A percentile compares a stretch with the other conserved stretches of the same genome.
Evolutionary conservation across 1,140 invertebrate genomes (phyloP).

Genomic region (Medauroidea extradentata): DNA sequence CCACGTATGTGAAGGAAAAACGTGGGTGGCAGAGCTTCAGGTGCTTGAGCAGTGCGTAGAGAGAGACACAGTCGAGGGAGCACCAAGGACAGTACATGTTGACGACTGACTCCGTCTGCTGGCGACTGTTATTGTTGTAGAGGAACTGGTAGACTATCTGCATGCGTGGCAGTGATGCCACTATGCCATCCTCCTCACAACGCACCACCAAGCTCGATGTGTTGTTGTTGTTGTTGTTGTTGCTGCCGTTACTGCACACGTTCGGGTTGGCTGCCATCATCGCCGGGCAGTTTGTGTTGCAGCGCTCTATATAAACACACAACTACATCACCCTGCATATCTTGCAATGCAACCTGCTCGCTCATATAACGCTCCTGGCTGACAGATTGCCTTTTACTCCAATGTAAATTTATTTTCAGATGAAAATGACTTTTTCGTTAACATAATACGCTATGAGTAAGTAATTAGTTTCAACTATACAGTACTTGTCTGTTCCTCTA

Average conservation of each 20-base stretch:
- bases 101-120: conserved; percentile 90
- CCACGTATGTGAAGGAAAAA: conserved; percentile 89
- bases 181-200: background rate
- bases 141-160: conserved; percentile 94
- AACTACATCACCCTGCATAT: no score
- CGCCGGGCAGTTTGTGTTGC: no score
- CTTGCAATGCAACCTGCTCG: no score
- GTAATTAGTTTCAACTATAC: no score
- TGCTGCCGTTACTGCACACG: background rate
- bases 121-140: conserved; percentile 90
- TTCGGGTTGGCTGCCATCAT: no score
- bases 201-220: background rate
- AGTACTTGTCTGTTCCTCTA: no score
- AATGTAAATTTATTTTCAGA: no score
- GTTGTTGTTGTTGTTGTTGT: background rate
- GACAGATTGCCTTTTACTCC: no score
- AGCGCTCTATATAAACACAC: no score
- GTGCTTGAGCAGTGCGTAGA: conserved; percentile 90
- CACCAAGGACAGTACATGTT: conserved; percentile 95
- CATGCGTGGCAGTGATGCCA: background rate
- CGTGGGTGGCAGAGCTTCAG: conserved; percentile 89
- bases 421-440: no score
- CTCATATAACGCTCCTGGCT: no score
- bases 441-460: no score
- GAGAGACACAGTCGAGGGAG: conserved; percentile 77